Evolutionary conservation across 2,797 vertebrate genomes (phyloP).

Genomic region (Myotis vivesi): DNA sequence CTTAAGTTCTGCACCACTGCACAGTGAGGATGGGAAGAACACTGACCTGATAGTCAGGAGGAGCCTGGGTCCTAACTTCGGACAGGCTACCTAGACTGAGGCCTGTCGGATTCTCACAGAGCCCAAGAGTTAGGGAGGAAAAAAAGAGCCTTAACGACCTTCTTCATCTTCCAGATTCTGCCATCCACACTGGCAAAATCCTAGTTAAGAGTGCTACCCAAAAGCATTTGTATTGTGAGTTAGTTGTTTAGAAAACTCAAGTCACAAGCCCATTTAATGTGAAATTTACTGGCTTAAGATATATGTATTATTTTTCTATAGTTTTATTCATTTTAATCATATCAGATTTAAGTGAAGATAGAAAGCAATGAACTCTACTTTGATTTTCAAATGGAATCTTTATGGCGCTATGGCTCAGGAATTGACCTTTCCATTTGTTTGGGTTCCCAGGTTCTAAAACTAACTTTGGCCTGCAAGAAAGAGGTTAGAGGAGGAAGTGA

Average conservation of each 20-base stretch:
- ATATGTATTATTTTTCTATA: background rate
- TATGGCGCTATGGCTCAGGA: background rate
- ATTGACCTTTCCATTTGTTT: background rate
- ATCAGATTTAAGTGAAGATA: background rate
- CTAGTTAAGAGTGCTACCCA: background rate
- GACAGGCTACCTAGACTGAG: background rate
- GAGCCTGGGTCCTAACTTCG: background rate
- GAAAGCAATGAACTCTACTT: background rate
- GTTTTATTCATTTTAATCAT: conserved; percentile 19
- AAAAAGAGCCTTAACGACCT: background rate
- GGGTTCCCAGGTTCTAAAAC: background rate
- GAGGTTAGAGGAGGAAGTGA: background rate
- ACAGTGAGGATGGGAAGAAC: background rate
- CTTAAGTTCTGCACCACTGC: fast-evolving
- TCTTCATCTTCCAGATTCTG: background rate
- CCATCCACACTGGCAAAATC: background rate
- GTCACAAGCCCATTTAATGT: background rate
- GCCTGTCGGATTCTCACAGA: background rate
- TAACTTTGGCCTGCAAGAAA: background rate
- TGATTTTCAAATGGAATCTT: background rate
- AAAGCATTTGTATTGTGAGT: conserved; percentile 23
- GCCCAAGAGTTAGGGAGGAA: background rate
- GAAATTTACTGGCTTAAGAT: background rate
- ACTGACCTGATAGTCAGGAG: background rate
- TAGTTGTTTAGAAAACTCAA: background rate